Evolutionary conservation across 2,113 vertebrate genomes (phyloP).

Genomic region (Phasianus colchicus): DNA sequence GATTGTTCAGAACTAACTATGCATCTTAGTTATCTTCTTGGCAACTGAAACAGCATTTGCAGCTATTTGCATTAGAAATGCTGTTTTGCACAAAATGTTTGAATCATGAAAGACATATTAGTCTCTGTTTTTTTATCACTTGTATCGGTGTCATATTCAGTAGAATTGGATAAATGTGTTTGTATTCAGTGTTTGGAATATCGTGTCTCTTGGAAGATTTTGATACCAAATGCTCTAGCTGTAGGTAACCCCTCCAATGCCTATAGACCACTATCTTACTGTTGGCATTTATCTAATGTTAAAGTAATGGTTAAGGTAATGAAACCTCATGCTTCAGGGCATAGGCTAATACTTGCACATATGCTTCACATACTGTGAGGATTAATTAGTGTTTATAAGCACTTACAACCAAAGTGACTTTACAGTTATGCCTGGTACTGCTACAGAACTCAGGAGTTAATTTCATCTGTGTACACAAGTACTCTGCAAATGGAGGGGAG

Average conservation of each 20-base stretch:
- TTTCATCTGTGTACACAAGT: neutral
- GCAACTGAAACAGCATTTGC: neutral
- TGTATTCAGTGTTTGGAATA: neutral
- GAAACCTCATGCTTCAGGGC: constrained; percentile 33
- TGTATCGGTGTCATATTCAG: neutral
- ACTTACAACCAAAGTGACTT: neutral
- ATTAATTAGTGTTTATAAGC: constrained; percentile 15
- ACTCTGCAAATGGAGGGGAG: neutral
- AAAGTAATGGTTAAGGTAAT: constrained; percentile 43
- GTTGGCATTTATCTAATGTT: neutral
- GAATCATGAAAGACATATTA: neutral
- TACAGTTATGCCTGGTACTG: neutral
- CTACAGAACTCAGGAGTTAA: neutral
- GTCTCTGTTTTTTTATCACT: neutral
- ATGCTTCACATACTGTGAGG: constrained; percentile 8
- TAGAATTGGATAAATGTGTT: neutral
- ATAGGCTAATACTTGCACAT: constrained; percentile 28
- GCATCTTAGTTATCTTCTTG: neutral
- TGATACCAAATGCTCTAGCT: neutral
- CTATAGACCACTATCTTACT: neutral
- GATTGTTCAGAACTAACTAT: neutral
- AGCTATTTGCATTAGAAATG: neutral
- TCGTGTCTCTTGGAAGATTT: neutral
- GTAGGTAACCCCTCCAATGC: neutral
- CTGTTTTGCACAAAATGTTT: neutral